A percentile compares a stretch with the other conserved stretches of the same genome.
These are phyloP conservation scores for Neodiprion lecontei DNA, from an alignment of 1,140 invertebrate genomes.

Conservation along the genomic window DNA sequence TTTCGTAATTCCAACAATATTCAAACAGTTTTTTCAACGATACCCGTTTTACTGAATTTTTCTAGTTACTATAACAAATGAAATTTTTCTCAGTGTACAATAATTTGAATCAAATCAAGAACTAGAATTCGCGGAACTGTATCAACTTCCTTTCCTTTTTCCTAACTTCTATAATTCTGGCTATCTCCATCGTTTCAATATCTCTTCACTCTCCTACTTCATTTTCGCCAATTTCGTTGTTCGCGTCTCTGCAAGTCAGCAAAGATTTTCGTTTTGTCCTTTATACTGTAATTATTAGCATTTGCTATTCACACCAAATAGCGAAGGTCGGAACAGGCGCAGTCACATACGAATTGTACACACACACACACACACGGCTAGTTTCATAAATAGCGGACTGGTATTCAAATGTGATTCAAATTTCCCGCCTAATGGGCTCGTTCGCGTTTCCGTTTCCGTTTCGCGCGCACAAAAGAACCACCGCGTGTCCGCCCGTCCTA, in stretches of 20 bases:
- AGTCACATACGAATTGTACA: neutral
- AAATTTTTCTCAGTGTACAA: too few relatives aligned
- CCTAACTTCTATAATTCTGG: neutral
- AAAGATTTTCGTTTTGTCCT: neutral
- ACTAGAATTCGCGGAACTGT: too few relatives aligned
- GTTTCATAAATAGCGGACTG: neutral
- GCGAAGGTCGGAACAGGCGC: neutral
- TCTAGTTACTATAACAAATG: too few relatives aligned
- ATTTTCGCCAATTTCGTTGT: neutral
- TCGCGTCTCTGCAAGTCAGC: neutral
- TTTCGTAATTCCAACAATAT: too few relatives aligned
- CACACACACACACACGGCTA: neutral
- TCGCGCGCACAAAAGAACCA: neutral
- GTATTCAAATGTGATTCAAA: neutral
- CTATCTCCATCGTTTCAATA: too few relatives aligned
- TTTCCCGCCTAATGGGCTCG: neutral
- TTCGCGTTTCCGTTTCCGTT: neutral
- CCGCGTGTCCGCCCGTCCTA: neutral
- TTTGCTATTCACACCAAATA: neutral
- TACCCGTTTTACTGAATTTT: too few relatives aligned
- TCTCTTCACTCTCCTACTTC: neutral
- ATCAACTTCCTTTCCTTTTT: neutral
- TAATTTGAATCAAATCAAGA: too few relatives aligned
- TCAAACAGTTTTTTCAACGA: too few relatives aligned
- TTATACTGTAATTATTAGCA: neutral